A percentile compares a stretch with the other conserved stretches of the same genome.
Evolutionary conservation across 1,140 invertebrate species (phyloP).

Genomic region (Papilio aristodemus): DNA sequence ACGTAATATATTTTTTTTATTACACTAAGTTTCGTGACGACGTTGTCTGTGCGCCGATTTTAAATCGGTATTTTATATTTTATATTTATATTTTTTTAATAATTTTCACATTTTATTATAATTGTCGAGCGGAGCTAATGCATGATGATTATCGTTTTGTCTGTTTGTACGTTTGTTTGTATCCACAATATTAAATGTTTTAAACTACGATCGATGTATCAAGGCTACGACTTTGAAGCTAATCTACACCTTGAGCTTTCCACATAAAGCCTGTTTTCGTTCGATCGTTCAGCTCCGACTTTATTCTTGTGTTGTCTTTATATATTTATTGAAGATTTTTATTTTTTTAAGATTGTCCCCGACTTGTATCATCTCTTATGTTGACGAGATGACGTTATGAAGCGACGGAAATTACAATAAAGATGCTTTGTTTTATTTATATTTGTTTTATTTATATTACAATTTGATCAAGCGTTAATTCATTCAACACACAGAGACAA

Average conservation of each 20-base stretch:
- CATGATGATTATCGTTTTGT: conserved; percentile 24
- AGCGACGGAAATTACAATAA: conserved; percentile 67
- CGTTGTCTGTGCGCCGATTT: conserved; percentile 54
- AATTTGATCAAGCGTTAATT: too few relatives aligned
- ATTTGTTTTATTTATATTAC: conserved; percentile 45
- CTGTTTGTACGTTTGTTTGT: conserved; percentile 33
- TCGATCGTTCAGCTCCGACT: conserved; percentile 36
- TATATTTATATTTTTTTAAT: conserved; percentile 51
- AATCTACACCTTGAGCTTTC: background rate
- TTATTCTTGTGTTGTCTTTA: conserved; percentile 44
- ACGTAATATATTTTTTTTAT: conserved; percentile 54
- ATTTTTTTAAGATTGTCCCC: conserved; percentile 68
- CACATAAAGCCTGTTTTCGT: conserved; percentile 31
- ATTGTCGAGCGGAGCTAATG: conserved; percentile 31
- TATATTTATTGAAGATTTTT: conserved; percentile 76
- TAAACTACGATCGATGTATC: background rate
- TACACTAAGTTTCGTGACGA: conserved; percentile 55
- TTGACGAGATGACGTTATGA: conserved; percentile 63
- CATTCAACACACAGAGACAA: too few relatives aligned
- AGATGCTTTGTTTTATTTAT: conserved; percentile 76
- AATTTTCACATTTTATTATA: conserved; percentile 57
- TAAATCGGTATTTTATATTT: conserved; percentile 55
- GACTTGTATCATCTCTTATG: conserved; percentile 66
- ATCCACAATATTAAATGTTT: conserved; percentile 16
- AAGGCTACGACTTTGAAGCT: too few relatives aligned